Percentiles rank a stretch among this genome's conserved stretches.
These are phyloP conservation scores for Tachina grossa DNA, from an alignment of 2,888 invertebrate species.

Conservation along the genomic window DNA sequence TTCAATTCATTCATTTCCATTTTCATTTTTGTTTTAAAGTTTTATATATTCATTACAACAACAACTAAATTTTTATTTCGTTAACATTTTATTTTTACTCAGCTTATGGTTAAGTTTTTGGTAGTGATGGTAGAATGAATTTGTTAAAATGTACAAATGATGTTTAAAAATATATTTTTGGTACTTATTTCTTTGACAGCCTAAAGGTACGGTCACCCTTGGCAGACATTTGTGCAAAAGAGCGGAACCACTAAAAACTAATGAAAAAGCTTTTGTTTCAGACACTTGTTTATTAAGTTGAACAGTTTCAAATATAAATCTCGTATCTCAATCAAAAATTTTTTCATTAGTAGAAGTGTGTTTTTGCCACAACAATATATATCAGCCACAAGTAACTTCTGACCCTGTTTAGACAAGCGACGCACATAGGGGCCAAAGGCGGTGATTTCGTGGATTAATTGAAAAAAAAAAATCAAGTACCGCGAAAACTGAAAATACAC, in stretches of 20 bases:
- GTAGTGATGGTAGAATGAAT: not conserved
- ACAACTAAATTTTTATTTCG: not conserved
- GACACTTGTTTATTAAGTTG: not conserved
- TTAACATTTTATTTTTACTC: constrained; percentile 2
- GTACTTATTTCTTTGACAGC: not conserved
- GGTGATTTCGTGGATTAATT: too few species aligned
- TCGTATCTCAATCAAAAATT: not conserved
- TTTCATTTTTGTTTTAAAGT: constrained; percentile 17
- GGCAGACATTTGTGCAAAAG: too few species aligned
- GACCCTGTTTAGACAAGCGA: too few species aligned
- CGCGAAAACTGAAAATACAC: too few species aligned
- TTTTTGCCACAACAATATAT: too few species aligned
- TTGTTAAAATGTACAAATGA: not conserved
- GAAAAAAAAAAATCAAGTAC: too few species aligned
- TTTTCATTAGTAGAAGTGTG: not conserved
- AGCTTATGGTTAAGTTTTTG: not conserved
- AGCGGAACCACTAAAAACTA: too few species aligned
- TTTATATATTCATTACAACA: constrained; percentile 45
- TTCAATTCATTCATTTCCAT: constrained; percentile 55
- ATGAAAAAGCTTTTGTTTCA: too few species aligned
- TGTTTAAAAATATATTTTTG: not conserved
- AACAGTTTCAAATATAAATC: not conserved
- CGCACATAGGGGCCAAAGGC: too few species aligned
- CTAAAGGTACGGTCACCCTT: not conserved
- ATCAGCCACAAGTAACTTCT: too few species aligned